Evolutionary conservation across 1,140 invertebrate genomes (phyloP).

Genomic region (Nephotettix cincticeps): DNA sequence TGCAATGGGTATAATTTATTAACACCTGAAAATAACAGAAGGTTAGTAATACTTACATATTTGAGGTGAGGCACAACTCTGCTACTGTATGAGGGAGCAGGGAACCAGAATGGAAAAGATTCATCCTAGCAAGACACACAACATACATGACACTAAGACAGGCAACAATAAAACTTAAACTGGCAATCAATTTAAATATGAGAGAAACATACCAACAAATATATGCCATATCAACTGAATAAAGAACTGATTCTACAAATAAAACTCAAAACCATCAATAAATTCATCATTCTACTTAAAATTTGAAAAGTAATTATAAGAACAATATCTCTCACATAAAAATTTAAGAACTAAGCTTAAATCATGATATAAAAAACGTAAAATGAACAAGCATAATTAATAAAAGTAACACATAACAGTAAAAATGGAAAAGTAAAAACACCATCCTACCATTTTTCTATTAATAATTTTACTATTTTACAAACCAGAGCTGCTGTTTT

Average conservation of each 20-base stretch:
- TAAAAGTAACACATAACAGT: no score
- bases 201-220: not conserved
- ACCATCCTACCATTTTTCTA: not conserved
- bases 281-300: no score
- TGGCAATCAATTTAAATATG: not conserved
- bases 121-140: conserved; percentile 70
- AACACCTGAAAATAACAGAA: not conserved
- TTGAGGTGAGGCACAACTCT: conserved; percentile 61
- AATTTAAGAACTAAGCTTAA: no score
- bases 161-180: conserved; percentile 10
- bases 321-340: no score
- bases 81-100: conserved; percentile 32
- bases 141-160: conserved; percentile 39
- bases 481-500: no score
- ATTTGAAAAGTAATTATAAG: no score
- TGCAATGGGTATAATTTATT: not conserved
- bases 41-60: conserved; percentile 56
- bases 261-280: no score
- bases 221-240: no score
- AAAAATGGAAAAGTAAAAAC: not conserved
- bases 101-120: conserved; percentile 74
- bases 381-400: no score
- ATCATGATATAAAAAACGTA: no score
- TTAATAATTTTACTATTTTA: not conserved
- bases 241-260: no score